Percentiles rank a stretch among this genome's conserved stretches.
These are phyloP conservation scores for Fabriciana adippe DNA, from an alignment of 2,888 invertebrate species.

Conservation along the genomic window DNA sequence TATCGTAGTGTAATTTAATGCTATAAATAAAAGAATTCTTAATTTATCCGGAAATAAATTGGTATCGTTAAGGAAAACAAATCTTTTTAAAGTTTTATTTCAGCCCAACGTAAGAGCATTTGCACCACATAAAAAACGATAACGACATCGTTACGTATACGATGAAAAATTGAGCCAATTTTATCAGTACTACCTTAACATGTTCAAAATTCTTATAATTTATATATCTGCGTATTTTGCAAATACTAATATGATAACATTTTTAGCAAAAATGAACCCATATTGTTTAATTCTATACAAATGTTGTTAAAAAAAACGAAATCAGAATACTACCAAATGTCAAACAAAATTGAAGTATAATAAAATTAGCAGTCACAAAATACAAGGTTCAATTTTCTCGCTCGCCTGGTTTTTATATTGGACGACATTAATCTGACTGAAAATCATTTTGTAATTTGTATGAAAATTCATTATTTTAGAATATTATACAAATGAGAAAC, in stretches of 20 bases:
- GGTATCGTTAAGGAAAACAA: neutral
- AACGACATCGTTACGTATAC: conserved; percentile 30
- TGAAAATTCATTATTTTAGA: neutral
- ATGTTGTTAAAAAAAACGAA: neutral
- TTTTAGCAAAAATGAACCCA: too few species aligned
- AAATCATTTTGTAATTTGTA: conserved; percentile 7
- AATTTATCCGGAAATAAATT: too few species aligned
- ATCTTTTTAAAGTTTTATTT: conserved; percentile 11
- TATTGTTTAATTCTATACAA: neutral
- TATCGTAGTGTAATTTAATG: too few species aligned
- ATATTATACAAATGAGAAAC: neutral
- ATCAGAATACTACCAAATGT: neutral
- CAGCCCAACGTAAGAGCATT: conserved; percentile 6
- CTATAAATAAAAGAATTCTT: neutral
- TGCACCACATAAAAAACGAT: conserved; percentile 19
- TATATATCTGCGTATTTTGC: neutral
- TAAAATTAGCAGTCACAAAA: neutral
- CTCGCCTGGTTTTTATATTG: conserved; percentile 8
- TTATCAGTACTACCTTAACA: conserved; percentile 22
- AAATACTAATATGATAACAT: neutral
- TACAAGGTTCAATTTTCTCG: conserved; percentile 2
- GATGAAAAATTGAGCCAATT: conserved; percentile 31
- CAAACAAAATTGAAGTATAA: neutral
- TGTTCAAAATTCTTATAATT: conserved; percentile 16
- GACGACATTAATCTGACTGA: conserved; percentile 11